These are phyloP conservation scores for Prunella himalayana DNA, from an alignment of 2,113 vertebrate genomes.

Conservation along the genomic window DNA sequence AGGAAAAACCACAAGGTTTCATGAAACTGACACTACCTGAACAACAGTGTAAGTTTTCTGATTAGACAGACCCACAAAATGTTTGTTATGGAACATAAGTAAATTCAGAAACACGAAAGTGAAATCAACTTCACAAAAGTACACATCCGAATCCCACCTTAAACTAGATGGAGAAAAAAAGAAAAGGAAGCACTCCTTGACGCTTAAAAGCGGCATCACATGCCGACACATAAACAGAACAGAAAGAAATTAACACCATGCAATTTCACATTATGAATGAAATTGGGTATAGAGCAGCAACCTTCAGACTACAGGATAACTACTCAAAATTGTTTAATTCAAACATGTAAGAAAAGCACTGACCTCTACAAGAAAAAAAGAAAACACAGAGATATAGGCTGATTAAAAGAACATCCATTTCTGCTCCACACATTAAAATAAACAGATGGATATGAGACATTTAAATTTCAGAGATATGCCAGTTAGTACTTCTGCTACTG, in stretches of 20 bases:
- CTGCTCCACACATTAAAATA: background rate
- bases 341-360: background rate
- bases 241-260: background rate
- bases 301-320: background rate
- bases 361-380: background rate
- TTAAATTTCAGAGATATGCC: background rate
- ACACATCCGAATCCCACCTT: background rate
- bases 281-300: background rate
- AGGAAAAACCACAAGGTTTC: background rate
- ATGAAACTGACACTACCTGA: background rate
- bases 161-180: background rate
- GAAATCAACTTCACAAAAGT: background rate
- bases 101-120: background rate
- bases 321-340: background rate
- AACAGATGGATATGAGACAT: conserved; percentile 21
- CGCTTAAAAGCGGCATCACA: fast-evolving
- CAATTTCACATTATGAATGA: background rate
- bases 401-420: conserved; percentile 24
- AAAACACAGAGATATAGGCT: background rate
- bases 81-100: background rate
- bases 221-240: background rate
- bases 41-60: background rate
- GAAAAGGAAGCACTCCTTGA: background rate
- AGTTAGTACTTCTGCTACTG: background rate
- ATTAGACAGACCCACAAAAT: background rate